phyloP scores from a whole-genome alignment of 2,797 vertebrate species.

The Ciconia nigra region DNA sequence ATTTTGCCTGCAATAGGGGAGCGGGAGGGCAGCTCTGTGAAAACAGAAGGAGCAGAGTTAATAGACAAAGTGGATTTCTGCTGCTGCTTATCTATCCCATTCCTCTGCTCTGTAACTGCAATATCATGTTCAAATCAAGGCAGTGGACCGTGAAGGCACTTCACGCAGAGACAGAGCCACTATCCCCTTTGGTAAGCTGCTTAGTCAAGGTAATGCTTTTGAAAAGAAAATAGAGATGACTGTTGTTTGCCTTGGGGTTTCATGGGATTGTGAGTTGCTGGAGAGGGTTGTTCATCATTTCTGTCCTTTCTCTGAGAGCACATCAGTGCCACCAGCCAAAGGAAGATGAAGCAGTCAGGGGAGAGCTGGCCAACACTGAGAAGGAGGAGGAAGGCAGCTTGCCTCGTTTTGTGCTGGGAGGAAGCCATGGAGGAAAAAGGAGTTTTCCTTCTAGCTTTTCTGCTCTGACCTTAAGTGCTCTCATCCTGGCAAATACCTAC shows the following conservation, averaged over 20 bases:
- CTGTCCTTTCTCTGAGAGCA: neutral
- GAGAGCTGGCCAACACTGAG: neutral
- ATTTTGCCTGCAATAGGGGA: neutral
- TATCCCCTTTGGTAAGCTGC: slow-evolving; percentile 37
- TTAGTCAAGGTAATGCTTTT: slow-evolving; percentile 38
- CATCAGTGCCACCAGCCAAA: neutral
- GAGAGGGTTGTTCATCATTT: neutral
- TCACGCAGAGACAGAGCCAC: neutral
- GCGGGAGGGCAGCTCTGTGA: neutral
- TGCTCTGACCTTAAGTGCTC: neutral
- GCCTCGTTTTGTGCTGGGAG: neutral
- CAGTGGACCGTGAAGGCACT: slow-evolving; percentile 6
- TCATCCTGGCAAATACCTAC: neutral
- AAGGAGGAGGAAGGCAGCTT: neutral
- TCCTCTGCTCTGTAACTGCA: neutral
- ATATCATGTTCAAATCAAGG: slow-evolving; percentile 39
- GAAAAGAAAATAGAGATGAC: slow-evolving; percentile 50
- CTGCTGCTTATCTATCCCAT: neutral
- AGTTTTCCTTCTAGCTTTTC: neutral
- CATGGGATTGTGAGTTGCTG: neutral
- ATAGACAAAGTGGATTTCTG: neutral
- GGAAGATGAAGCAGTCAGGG: slow-evolving; percentile 8
- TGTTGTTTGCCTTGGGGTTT: slow-evolving; percentile 46
- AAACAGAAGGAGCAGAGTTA: neutral
- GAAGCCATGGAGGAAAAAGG: neutral